Percentiles rank a stretch among this genome's conserved stretches.
Conservation (phyloP, 2,888 invertebrate species). For the Pseudeuparius sepicola region DNA sequence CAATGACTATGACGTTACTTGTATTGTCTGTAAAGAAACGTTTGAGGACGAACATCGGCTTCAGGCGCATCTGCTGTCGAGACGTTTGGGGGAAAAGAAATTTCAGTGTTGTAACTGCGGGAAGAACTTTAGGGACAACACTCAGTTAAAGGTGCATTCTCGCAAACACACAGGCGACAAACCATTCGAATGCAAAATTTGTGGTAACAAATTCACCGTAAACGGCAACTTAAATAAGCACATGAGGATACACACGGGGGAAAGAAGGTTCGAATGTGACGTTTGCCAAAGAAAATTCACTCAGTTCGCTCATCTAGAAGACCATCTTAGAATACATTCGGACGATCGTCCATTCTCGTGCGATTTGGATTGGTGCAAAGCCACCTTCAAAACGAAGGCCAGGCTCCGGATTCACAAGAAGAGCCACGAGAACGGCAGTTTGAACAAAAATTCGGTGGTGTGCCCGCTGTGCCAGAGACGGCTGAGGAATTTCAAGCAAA, state of each 20-base stretch:
- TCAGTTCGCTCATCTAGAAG: constrained; percentile 35
- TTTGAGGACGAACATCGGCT: constrained; percentile 26
- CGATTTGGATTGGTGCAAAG: constrained; percentile 31
- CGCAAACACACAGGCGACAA: constrained; percentile 36
- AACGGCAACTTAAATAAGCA: constrained; percentile 36
- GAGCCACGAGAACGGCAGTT: constrained; percentile 25
- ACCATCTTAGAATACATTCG: constrained; percentile 34
- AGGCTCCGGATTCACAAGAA: constrained; percentile 32
- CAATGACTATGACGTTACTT: constrained; percentile 20
- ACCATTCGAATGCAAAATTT: constrained; percentile 32
- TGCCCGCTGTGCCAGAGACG: constrained; percentile 31
- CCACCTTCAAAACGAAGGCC: constrained; percentile 33
- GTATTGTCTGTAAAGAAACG: constrained; percentile 29
- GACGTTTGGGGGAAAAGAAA: constrained; percentile 25
- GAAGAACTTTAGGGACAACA: constrained; percentile 33
- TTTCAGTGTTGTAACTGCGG: constrained; percentile 33
- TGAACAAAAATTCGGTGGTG: constrained; percentile 27
- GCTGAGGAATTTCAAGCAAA: constrained; percentile 30
- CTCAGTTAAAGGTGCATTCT: constrained; percentile 33
- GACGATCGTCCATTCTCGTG: constrained; percentile 33
- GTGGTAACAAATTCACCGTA: constrained; percentile 34
- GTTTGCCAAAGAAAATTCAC: constrained; percentile 33
- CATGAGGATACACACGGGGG: constrained; percentile 33
- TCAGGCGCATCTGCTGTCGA: constrained; percentile 26
- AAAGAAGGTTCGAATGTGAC: constrained; percentile 31